A percentile compares a stretch with the other conserved stretches of the same genome.
These are phyloP conservation scores for Cantharis flavilabris DNA, from an alignment of 2,888 invertebrate species.

Conservation along the genomic window DNA sequence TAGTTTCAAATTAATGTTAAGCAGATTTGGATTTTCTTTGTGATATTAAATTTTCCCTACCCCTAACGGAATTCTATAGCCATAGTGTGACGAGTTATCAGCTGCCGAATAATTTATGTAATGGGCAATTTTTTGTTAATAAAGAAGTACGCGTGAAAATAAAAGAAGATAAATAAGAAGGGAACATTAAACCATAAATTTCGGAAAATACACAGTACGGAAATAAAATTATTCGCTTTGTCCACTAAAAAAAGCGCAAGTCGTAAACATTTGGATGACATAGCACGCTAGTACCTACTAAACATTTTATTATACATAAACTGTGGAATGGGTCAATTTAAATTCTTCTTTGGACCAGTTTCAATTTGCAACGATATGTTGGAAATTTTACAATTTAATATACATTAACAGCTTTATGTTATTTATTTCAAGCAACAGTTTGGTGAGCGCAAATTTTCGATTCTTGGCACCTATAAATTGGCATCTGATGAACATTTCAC, in stretches of 20 bases:
- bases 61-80: not conserved
- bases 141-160: not conserved
- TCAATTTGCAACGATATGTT: constrained; percentile 18
- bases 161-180: constrained; percentile 2
- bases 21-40: not conserved
- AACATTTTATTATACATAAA: constrained; percentile 50
- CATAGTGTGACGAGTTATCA: not conserved
- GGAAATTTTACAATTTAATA: not conserved
- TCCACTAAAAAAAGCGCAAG: constrained; percentile 25
- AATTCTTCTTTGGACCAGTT: constrained; percentile 37
- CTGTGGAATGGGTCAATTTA: constrained; percentile 45
- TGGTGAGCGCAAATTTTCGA: not conserved
- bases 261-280: constrained; percentile 39
- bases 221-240: constrained; percentile 29
- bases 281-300: constrained; percentile 41
- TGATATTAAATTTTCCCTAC: not conserved
- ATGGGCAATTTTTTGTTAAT: not conserved
- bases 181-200: constrained; percentile 20
- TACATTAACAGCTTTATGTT: not conserved
- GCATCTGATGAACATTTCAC: not conserved
- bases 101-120: not conserved
- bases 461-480: not conserved
- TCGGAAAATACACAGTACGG: constrained; percentile 17
- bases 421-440: not conserved
- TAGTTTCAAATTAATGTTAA: not conserved